Percentiles rank a stretch among this genome's conserved stretches.
phyloP scores from a whole-genome alignment of 1,140 invertebrate genomes.

The Carposina sasakii region DNA sequence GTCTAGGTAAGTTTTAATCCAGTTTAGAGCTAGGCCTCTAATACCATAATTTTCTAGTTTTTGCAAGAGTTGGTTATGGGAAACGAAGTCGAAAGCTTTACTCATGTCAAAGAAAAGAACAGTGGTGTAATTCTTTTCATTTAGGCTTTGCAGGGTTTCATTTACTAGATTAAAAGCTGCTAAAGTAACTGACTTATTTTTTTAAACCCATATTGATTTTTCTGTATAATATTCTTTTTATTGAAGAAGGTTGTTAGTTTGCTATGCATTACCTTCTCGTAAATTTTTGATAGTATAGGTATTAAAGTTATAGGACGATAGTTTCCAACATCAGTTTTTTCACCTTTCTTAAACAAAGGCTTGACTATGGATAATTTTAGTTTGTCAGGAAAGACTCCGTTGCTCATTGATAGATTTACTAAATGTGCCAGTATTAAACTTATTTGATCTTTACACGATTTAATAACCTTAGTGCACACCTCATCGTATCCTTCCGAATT shows the following conservation, averaged over 20 bases:
- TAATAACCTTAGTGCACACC: background rate
- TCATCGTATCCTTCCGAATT: conserved; percentile 9
- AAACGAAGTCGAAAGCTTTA: too few relatives aligned
- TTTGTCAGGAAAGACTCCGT: background rate
- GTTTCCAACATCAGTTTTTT: background rate
- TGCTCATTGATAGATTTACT: background rate
- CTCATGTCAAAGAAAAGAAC: too few relatives aligned
- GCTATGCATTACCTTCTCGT: conserved; percentile 4
- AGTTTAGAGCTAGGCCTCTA: too few relatives aligned
- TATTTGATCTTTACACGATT: background rate
- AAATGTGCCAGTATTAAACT: background rate
- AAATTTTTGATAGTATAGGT: conserved; percentile 3
- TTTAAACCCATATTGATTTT: conserved; percentile 1
- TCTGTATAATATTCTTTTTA: conserved; percentile 3
- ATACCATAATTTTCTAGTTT: too few relatives aligned
- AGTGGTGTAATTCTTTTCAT: too few relatives aligned
- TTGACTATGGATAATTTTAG: conserved; percentile 4
- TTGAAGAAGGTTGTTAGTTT: background rate
- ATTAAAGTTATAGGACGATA: conserved; percentile 7
- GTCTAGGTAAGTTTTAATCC: too few relatives aligned
- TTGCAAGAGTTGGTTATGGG: too few relatives aligned
- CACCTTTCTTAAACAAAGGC: conserved; percentile 4
- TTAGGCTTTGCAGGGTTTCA: too few relatives aligned
- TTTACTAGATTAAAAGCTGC: too few relatives aligned
- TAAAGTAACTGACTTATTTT: too few relatives aligned